These are phyloP conservation scores for Hofmannophila pseudospretella DNA, from an alignment of 2,888 invertebrate species.

Conservation along the genomic window DNA sequence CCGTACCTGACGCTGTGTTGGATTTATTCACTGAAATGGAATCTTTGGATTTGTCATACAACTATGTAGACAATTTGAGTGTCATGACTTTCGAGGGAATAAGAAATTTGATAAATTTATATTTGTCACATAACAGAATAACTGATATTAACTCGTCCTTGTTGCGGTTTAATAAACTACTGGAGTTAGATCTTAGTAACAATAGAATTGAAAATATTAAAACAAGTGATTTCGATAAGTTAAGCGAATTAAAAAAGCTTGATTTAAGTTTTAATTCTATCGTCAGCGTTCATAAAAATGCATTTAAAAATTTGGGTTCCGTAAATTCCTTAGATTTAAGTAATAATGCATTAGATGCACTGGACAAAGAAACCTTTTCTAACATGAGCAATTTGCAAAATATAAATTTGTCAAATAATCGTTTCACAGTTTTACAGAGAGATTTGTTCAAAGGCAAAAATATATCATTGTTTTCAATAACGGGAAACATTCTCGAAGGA, in stretches of 20 bases:
- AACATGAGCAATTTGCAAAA: constrained; percentile 21
- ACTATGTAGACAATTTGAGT: constrained; percentile 33
- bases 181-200: constrained; percentile 33
- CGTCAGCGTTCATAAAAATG: constrained; percentile 24
- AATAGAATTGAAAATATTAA: constrained; percentile 37
- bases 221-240: constrained; percentile 31
- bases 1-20: constrained; percentile 37
- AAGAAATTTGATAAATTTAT: constrained; percentile 32
- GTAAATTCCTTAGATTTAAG: constrained; percentile 34
- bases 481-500: constrained; percentile 39
- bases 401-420: constrained; percentile 43
- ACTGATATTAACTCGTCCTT: constrained; percentile 38
- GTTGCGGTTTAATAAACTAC: constrained; percentile 39
- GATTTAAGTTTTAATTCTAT: constrained; percentile 42
- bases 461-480: constrained; percentile 34
- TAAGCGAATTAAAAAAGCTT: constrained; percentile 29
- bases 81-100: constrained; percentile 45
- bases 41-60: constrained; percentile 45
- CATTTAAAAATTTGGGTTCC: constrained; percentile 26
- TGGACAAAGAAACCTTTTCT: constrained; percentile 31
- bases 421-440: constrained; percentile 34
- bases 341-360: constrained; percentile 32
- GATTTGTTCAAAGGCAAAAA: constrained; percentile 40
- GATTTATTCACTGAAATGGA: constrained; percentile 30
- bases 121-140: constrained; percentile 42